phyloP scores from a whole-genome alignment of 2,113 vertebrate genomes.

The Sturnira hondurensis region DNA sequence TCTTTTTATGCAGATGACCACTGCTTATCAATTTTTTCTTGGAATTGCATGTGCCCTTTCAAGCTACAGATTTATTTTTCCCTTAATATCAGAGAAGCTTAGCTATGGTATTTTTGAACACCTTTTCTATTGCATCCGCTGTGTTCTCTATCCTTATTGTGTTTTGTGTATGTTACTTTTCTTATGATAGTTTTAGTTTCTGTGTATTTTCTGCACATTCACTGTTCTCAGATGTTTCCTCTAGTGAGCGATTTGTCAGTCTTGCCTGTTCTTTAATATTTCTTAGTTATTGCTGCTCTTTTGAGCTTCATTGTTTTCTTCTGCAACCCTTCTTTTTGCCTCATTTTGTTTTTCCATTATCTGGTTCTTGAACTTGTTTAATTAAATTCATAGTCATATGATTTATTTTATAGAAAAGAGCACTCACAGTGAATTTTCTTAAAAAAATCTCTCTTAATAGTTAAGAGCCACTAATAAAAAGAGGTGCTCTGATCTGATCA shows the following conservation, averaged over 20 bases:
- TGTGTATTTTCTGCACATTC: background rate
- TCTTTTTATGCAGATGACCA: background rate
- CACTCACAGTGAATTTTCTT: background rate
- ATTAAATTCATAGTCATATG: background rate
- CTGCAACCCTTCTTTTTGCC: background rate
- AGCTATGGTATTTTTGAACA: background rate
- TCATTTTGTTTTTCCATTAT: background rate
- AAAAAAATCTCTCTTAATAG: background rate
- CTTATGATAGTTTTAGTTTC: background rate
- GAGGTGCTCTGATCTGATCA: background rate
- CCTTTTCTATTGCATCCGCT: background rate
- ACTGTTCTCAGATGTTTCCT: conserved; percentile 1
- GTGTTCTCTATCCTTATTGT: background rate
- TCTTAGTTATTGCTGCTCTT: background rate
- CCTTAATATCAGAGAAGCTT: background rate
- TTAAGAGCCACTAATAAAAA: background rate
- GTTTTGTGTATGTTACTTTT: background rate
- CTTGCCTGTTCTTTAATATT: background rate
- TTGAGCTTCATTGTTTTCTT: background rate
- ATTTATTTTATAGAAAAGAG: background rate
- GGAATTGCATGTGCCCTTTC: background rate
- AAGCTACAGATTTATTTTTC: background rate
- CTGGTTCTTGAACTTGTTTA: background rate
- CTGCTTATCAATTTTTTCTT: background rate
- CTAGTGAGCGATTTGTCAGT: background rate